Percentiles rank a stretch among this genome's conserved stretches.
phyloP scores from a whole-genome alignment of 2,797 vertebrate genomes.

The Discoglossus pictus region DNA sequence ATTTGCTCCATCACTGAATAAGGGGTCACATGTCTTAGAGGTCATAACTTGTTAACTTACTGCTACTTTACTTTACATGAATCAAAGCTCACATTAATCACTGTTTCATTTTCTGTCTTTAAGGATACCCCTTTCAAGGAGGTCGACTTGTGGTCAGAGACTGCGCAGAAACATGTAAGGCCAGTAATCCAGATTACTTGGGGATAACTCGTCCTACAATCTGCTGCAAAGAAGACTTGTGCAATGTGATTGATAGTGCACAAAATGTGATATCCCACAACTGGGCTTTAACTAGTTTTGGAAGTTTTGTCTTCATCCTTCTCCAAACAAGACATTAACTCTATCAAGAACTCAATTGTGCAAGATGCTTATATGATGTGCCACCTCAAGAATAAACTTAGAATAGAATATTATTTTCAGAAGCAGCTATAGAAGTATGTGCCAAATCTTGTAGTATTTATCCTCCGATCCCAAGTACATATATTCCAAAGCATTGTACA shows the following conservation, averaged over 20 bases:
- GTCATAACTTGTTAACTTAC: too few species aligned
- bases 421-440: too few species aligned
- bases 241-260: background rate
- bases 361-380: too few species aligned
- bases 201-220: background rate
- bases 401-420: too few species aligned
- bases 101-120: background rate
- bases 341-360: too few species aligned
- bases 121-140: conserved; percentile 1
- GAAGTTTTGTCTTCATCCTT: background rate
- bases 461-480: too few species aligned
- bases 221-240: conserved; percentile 7
- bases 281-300: background rate
- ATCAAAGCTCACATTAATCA: background rate
- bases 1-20: too few species aligned
- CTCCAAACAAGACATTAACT: background rate
- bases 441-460: too few species aligned
- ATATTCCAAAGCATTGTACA: too few species aligned
- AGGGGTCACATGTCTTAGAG: too few species aligned
- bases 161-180: background rate
- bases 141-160: background rate
- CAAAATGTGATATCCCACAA: background rate
- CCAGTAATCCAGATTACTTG: conserved; percentile 2
- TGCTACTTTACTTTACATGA: background rate
- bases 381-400: too few species aligned